These are phyloP conservation scores for Nasonovia ribisnigri DNA, from an alignment of 2,888 invertebrate genomes.

Conservation along the genomic window DNA sequence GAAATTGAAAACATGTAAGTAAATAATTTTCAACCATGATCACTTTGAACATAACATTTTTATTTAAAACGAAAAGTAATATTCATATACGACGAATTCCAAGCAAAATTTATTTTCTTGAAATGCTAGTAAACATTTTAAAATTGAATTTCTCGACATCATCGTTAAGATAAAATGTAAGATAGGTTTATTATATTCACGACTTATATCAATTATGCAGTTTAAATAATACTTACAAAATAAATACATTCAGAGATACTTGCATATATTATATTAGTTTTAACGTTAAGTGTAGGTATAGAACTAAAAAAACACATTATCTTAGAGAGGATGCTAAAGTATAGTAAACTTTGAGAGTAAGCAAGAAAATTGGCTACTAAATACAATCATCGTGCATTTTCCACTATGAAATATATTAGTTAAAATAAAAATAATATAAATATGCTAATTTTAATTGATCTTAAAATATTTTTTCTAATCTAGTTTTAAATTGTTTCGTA, in stretches of 20 bases:
- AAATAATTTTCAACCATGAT: neutral
- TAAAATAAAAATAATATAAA: neutral
- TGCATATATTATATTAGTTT: neutral
- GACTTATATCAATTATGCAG: neutral
- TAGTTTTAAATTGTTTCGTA: neutral
- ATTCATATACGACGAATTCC: neutral
- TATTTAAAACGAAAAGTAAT: neutral
- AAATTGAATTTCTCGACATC: neutral
- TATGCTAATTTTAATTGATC: neutral
- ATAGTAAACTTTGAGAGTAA: neutral
- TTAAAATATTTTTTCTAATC: conserved; percentile 1
- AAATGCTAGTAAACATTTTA: neutral
- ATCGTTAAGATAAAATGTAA: neutral
- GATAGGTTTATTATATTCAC: neutral
- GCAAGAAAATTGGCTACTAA: neutral
- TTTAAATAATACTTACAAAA: neutral
- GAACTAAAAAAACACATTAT: neutral
- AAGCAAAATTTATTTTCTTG: neutral
- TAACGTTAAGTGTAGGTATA: neutral
- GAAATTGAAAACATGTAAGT: neutral
- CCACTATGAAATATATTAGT: neutral
- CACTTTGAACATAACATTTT: neutral
- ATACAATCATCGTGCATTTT: neutral
- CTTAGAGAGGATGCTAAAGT: neutral
- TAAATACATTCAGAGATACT: neutral